Evolutionary conservation across 35 echinoderm and acorn worm species (phyloP).

Genomic region (Patiria miniata): DNA sequence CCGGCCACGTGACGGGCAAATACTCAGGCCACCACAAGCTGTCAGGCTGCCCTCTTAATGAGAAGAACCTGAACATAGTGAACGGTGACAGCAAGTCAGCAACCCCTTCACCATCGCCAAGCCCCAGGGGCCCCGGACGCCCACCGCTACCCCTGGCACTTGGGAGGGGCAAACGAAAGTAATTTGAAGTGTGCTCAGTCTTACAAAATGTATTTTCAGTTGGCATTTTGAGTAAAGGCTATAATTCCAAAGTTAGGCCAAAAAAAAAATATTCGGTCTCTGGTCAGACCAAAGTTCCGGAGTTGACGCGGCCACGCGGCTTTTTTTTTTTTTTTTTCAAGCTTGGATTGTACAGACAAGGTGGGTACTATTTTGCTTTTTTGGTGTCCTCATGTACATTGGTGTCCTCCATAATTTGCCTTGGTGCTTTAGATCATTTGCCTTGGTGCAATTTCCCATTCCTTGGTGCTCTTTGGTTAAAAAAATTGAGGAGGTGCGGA

Average conservation of each 20-base stretch:
- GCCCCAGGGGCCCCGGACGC: conserved; percentile 59
- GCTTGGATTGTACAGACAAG: too few relatives aligned
- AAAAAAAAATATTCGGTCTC: too few relatives aligned
- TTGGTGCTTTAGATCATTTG: neutral
- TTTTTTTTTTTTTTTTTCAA: too few relatives aligned
- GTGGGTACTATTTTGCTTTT: too few relatives aligned
- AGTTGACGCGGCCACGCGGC: too few relatives aligned
- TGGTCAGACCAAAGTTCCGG: too few relatives aligned
- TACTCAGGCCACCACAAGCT: conserved; percentile 87
- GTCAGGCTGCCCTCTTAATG: conserved; percentile 90
- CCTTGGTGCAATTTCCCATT: too few relatives aligned
- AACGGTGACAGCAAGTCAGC: neutral
- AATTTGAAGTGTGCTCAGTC: neutral
- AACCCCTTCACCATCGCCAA: neutral
- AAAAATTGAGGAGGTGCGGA: too few relatives aligned
- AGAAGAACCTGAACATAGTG: conserved; percentile 63
- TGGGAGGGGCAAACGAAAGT: conserved; percentile 79
- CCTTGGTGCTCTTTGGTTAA: too few relatives aligned
- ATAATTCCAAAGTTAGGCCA: neutral
- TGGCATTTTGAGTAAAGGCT: neutral
- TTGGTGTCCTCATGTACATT: too few relatives aligned
- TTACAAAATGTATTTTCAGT: neutral
- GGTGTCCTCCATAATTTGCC: too few relatives aligned
- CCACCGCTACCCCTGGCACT: conserved; percentile 58
- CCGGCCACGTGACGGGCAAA: conserved; percentile 94